Conservation (phyloP, 1,140 invertebrate genomes). For the Ylistrum balloti region DNA sequence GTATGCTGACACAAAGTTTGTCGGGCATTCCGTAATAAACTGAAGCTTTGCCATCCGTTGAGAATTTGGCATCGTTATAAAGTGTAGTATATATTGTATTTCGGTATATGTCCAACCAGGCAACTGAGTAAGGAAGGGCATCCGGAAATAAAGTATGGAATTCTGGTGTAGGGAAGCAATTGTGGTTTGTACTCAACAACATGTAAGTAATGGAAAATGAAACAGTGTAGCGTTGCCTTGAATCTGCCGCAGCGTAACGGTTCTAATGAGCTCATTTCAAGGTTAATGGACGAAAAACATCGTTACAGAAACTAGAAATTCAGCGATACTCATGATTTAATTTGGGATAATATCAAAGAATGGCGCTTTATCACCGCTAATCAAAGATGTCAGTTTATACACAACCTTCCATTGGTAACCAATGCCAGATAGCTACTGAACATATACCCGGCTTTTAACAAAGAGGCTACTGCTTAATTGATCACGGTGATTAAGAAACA, state of each 20-base stretch:
- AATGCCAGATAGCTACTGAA: neutral
- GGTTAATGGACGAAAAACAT: neutral
- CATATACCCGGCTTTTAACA: constrained; percentile 1
- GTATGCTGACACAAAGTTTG: too few relatives aligned
- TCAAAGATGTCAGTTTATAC: constrained; percentile 1
- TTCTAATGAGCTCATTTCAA: constrained; percentile 11
- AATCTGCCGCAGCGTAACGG: neutral
- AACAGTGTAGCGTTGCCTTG: neutral
- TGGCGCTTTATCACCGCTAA: neutral
- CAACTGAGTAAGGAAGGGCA: too few relatives aligned
- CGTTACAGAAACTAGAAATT: constrained; percentile 23
- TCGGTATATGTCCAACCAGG: too few relatives aligned
- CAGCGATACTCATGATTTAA: neutral
- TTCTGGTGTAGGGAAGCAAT: too few relatives aligned
- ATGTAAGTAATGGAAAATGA: neutral
- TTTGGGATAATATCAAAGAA: constrained; percentile 40
- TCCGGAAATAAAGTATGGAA: too few relatives aligned
- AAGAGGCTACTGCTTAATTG: neutral
- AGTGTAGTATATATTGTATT: too few relatives aligned
- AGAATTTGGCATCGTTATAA: too few relatives aligned
- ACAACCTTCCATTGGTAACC: neutral
- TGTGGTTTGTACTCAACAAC: neutral
- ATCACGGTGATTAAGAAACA: neutral
- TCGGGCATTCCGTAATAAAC: too few relatives aligned
- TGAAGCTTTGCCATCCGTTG: too few relatives aligned